Base-by-base conservation (phyloP, 2,888 invertebrate genomes). In the Sinopyrophorus schimmeli region DNA sequence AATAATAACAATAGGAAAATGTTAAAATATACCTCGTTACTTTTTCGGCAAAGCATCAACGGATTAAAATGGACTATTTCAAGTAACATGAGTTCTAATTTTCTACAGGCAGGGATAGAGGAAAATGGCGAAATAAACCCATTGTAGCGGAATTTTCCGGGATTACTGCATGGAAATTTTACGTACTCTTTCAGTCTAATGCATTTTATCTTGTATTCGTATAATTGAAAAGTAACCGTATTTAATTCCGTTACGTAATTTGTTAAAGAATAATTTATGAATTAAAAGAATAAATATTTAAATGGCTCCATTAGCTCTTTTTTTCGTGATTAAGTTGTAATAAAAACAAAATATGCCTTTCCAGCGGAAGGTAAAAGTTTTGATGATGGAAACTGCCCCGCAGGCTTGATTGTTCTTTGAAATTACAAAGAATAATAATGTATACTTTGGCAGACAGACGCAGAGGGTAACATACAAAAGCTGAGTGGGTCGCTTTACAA, bases 131-230 rank as follows among this genome's bases (percentile, higher is more conserved):
- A 47, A 65, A 67, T 67, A 62, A 62, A 64, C 63, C 59, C 65
- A 65, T 67, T 67, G 65, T 65, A 60, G 63, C 61, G 61, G 65
- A 65, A 63, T 66, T 66, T 66, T 62, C 59, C 58, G 49, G 65
- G 63, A 66, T 68, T 66, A 66, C 60, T 63, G 63, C 60, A 64
- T 59, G 53, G 58, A 60, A 62, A 64, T 63, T 65, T 59, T 60
- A 58, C 62, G 63, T 60, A 61, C 60, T 63, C 59, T 56, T 52
- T 55, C 59, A 62, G 61, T 60, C 57, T 62, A 47, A 5, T 38
- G 31, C 46, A 34, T 44, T 37, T 37, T 35, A 35, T 37, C 28
- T 28, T 12, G 18, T 20, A 6, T 31, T 26, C 30, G 23, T 24
- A 37, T 39, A 28, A 47, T 30, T 23, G 37, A 44, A 14, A 14